Evolutionary conservation across 2,888 invertebrate genomes (phyloP).

Genomic region (Cephus nigrinus): DNA sequence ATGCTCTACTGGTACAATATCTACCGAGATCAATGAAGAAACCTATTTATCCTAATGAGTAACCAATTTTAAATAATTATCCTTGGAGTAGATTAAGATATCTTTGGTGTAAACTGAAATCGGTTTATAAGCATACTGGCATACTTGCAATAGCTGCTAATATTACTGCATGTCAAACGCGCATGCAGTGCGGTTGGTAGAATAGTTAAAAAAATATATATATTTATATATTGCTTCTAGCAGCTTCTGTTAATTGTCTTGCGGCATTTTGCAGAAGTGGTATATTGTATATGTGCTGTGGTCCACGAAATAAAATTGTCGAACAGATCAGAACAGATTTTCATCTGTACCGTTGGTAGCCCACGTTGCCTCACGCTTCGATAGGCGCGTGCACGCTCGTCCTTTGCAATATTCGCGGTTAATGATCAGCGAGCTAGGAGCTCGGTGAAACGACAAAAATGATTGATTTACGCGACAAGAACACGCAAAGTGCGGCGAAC

Average conservation of each 20-base stretch:
- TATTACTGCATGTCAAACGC: background rate
- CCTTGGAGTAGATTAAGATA: background rate
- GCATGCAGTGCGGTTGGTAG: background rate
- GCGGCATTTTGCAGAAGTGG: background rate
- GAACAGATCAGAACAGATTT: background rate
- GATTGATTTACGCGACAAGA: conserved; percentile 51
- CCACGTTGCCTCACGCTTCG: background rate
- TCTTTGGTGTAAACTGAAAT: background rate
- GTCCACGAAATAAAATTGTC: background rate
- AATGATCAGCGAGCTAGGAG: conserved; percentile 10
- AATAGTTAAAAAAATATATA: background rate
- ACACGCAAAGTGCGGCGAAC: conserved; percentile 27
- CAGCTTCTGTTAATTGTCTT: background rate
- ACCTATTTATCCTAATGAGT: background rate
- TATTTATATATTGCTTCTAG: background rate
- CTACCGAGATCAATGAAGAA: background rate
- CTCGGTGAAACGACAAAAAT: conserved; percentile 36
- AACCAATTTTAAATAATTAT: background rate
- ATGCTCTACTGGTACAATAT: background rate
- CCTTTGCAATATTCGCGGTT: conserved; percentile 18
- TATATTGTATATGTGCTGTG: background rate
- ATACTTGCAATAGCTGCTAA: background rate
- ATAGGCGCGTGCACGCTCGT: conserved; percentile 2
- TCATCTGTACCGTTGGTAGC: background rate
- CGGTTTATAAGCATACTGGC: background rate